Evolutionary conservation across 2,113 vertebrate genomes (phyloP).

Genomic region (Microtus richardsoni): DNA sequence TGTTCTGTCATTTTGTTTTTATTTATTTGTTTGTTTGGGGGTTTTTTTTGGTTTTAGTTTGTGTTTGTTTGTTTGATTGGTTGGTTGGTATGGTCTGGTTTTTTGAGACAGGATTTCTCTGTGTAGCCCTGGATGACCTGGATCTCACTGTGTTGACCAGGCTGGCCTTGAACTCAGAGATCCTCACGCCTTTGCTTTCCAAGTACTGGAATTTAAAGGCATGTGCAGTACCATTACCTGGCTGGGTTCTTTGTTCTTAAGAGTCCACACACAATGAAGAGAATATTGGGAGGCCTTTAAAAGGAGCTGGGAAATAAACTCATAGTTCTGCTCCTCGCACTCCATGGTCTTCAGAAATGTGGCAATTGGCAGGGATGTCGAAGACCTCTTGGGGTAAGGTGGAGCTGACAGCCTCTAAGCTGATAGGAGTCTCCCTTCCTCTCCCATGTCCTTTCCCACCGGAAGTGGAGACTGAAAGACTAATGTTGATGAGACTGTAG

Average conservation of each 20-base stretch:
- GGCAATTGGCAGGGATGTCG: not conserved
- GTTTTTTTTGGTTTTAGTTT: not conserved
- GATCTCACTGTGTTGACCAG: not conserved
- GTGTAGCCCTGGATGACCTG: not conserved
- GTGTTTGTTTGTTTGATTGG: not conserved
- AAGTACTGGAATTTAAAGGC: not conserved
- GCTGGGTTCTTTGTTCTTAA: not conserved
- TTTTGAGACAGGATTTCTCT: not conserved
- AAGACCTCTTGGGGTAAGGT: not conserved
- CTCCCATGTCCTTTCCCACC: not conserved
- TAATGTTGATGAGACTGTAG: not conserved
- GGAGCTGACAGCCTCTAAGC: not conserved
- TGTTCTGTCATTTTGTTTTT: not conserved
- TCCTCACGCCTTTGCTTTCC: not conserved
- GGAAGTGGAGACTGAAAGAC: not conserved
- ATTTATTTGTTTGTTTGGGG: not conserved
- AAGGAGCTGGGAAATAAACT: no score
- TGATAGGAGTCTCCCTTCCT: not conserved
- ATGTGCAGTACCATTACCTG: not conserved
- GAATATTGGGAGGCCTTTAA: not conserved
- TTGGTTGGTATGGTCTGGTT: not conserved
- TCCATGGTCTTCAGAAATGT: not conserved
- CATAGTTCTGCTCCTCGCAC: not conserved
- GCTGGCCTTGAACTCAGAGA: not conserved
- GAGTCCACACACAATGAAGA: not conserved